Base-by-base conservation (phyloP, 2,888 invertebrate genomes). In the Nephrotoma guestfalica region DNA sequence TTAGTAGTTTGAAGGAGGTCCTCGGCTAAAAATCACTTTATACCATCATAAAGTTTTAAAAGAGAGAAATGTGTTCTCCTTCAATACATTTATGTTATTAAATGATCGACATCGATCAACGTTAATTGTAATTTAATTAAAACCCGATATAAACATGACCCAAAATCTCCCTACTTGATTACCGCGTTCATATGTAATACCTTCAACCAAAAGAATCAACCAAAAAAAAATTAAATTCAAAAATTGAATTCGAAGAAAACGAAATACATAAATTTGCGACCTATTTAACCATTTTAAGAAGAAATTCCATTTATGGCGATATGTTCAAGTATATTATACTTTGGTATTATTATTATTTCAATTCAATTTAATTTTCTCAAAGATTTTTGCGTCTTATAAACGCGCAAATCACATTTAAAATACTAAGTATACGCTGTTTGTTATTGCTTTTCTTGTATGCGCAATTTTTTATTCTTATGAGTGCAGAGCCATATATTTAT, bases 261-360 rank as follows among this genome's bases (percentile, higher is more conserved):
- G 15, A 41, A 85, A 85, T 85, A 85, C 71, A 42, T 43, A 85
- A 85, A 43, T 85, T 85, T 85, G 85, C 41, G 85, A 85, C 85
- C 85, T 43, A 85, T 43, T 43, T 85, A 85, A 43, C 85, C 85
- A 85, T 85, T 43, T 85, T 43, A 85, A 43, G 85, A 85, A 42
- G 85, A 85, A 85, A 85, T 85, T 85, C 85, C 85, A 43, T 85
- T 43, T 43, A 85, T 85, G 85, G 85, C 15, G 30, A 30, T 15
- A 15, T 84, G 42, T 41, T 84, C 84, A 84, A 84, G 84, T 84
- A 15, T n/a, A 84, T 84, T 84, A 15, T 41, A 84, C 41, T 84
- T 84, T 84, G 30, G 30, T 71, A 71, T 71, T 71, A 71, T 57
- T 57, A n/a, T 71, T n/a, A 51, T 51, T 57, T 57, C 71, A 71